These are phyloP conservation scores for Cettia cetti DNA, from an alignment of 2,113 vertebrate species.

Conservation along the genomic window DNA sequence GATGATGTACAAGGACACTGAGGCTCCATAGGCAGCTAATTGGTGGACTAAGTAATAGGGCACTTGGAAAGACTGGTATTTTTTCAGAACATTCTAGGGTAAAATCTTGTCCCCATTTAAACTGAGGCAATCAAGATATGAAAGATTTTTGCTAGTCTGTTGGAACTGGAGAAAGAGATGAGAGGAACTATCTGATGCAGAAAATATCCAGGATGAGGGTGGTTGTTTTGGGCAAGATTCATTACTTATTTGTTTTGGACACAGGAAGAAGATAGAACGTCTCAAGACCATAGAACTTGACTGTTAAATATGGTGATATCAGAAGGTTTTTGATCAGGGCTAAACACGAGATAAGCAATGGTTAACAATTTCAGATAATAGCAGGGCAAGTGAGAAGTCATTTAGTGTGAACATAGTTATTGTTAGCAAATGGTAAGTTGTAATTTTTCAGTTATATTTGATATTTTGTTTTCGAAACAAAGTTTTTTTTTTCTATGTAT, in stretches of 20 bases:
- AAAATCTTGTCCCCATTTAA: constrained; percentile 25
- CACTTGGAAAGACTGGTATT: constrained; percentile 26
- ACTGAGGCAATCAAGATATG: not conserved
- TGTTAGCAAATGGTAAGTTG: not conserved
- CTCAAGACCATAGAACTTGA: not conserved
- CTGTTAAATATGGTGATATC: not conserved
- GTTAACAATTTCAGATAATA: not conserved
- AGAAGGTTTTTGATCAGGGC: not conserved
- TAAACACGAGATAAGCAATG: not conserved
- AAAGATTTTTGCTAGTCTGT: not conserved
- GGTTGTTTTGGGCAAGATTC: not conserved
- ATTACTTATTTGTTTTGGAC: not conserved
- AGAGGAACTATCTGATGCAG: not conserved
- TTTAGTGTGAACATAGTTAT: not conserved
- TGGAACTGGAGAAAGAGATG: not conserved
- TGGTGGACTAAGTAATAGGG: constrained; percentile 22
- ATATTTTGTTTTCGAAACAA: constrained; percentile 20
- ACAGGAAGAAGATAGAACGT: not conserved
- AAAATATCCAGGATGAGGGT: not conserved
- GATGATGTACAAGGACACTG: constrained; percentile 40
- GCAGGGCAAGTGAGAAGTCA: not conserved
- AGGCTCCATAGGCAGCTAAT: constrained; percentile 24
- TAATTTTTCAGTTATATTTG: not conserved
- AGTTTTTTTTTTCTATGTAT: not conserved
- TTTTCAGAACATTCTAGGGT: constrained; percentile 4